Percentiles rank a stretch among this genome's conserved stretches.
phyloP scores from a whole-genome alignment of 2,113 vertebrate genomes.

The Brachionichthys hirsutus region DNA sequence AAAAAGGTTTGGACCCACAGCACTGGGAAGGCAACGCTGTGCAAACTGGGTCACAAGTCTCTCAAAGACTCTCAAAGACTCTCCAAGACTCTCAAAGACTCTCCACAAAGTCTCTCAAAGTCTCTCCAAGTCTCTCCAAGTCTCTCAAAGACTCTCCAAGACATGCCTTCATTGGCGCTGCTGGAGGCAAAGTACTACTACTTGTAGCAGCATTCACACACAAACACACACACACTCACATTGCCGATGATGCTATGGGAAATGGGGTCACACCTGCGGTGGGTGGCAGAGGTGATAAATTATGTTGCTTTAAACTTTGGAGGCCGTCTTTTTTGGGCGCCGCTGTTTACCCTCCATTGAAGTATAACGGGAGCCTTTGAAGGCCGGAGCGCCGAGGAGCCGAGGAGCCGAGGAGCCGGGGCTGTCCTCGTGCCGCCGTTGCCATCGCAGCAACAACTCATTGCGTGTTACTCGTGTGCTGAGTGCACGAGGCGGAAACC shows the following conservation, averaged over 20 bases:
- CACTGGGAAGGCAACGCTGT: background rate
- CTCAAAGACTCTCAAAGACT: constrained; percentile 20
- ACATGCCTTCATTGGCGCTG: too few relatives aligned
- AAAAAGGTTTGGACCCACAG: background rate
- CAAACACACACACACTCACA: constrained; percentile 20
- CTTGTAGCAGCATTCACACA: background rate
- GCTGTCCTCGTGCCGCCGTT: constrained; percentile 76
- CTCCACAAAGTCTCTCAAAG: too few relatives aligned
- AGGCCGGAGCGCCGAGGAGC: constrained; percentile 60
- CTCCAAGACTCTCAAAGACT: constrained; percentile 5
- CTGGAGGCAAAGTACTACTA: too few relatives aligned
- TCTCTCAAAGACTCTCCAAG: constrained; percentile 1
- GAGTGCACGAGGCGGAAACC: constrained; percentile 10
- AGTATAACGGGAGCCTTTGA: constrained; percentile 81
- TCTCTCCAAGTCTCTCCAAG: constrained; percentile 20
- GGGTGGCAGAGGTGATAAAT: constrained; percentile 79
- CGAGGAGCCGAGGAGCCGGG: constrained; percentile 70
- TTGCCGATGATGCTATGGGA: constrained; percentile 63
- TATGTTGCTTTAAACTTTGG: constrained; percentile 84
- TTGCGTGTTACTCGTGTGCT: background rate
- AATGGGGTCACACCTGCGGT: constrained; percentile 83
- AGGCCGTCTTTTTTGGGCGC: constrained; percentile 77
- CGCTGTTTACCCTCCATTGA: constrained; percentile 75
- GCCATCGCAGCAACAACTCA: constrained; percentile 30
- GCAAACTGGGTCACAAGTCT: constrained; percentile 21